Base-by-base conservation (phyloP, 2,113 vertebrate genomes). In the Rostratula benghalensis region DNA sequence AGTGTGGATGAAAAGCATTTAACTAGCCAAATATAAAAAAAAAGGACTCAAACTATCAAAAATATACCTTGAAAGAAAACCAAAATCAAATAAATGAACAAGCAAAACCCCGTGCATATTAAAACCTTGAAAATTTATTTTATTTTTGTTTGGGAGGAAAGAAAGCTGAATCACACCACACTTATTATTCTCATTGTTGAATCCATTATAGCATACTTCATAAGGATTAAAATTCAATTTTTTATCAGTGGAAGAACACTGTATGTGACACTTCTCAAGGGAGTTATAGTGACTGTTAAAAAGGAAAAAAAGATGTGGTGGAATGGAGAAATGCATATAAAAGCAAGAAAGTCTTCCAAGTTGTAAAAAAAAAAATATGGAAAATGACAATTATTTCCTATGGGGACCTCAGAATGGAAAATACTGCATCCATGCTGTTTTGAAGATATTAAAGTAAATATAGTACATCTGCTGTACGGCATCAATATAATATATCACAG, bases 391-490 rank as follows among this genome's bases (percentile, higher is more conserved):
- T 77, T 13, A 84, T 96, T 96, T 98, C 97, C 90, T 87, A 8
- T 46, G 41, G 80, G 89, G 73, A 93, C 53, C 18, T 33, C 93
- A 11, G 68, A 88, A 89, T 64, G 77, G 46, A 84, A 84, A 90
- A 41, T 1, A 20, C 71, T 84, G 90, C 83, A 95, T 95, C 68
- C 96, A 85, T 95, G 96, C 97, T 97, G 97, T 50, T 98, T 92
- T 60, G 45, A 87, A 93, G 94, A 96, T 95, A 97, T 97, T 98
- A 96, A 97, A 97, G 97, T 96, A 96, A 98, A 97, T 96, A 97
- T 93, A 96, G 91, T 93, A 70, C 95, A 97, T 97, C 95, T 98
- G 96, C 94, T 97, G 81, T 80, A 83, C 46, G 83, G 71, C 85
- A 89, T 87, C 37, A 7, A 85, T 70, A 96, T 95, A 94, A 97